A percentile compares a stretch with the other conserved stretches of the same genome.
phyloP scores from a whole-genome alignment of 2,888 invertebrate genomes.

The Dicyrtoma fusca region DNA sequence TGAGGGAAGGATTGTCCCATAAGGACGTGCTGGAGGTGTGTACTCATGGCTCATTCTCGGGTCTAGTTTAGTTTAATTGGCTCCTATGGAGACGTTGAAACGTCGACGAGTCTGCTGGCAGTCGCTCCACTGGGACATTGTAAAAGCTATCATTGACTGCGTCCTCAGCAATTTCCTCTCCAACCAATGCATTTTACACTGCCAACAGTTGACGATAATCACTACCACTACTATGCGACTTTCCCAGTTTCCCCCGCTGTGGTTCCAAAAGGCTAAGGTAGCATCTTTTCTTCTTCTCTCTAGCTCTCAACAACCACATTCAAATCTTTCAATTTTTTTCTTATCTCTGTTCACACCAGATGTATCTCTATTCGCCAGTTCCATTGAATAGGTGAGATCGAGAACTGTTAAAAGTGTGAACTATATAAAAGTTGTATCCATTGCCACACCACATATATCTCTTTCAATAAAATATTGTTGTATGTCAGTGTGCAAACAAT shows the following conservation, averaged over 20 bases:
- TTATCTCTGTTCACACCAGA: no score
- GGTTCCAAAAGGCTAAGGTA: no score
- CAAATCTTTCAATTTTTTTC: no score
- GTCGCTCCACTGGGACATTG: slow-evolving; percentile 25
- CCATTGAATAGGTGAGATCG: no score
- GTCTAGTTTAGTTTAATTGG: slow-evolving; percentile 35
- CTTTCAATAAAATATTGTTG: no score
- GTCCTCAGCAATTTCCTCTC: slow-evolving; percentile 35
- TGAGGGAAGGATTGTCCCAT: slow-evolving; percentile 9
- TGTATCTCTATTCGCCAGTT: no score
- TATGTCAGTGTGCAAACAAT: no score
- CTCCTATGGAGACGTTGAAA: slow-evolving; percentile 16
- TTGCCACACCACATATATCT: no score
- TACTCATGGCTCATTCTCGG: slow-evolving; percentile 25
- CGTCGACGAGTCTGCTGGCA: slow-evolving; percentile 22
- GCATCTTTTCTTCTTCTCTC: no score
- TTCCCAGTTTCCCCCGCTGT: background rate
- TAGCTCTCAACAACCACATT: no score
- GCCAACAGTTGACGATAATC: slow-evolving; percentile 13
- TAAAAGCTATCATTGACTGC: slow-evolving; percentile 35
- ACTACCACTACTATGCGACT: background rate
- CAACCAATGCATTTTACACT: slow-evolving; percentile 10
- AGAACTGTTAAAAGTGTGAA: no score
- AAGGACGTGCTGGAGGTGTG: slow-evolving; percentile 13
- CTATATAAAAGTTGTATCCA: no score